These are phyloP conservation scores for Azorinus chamasolen DNA, from an alignment of 2,888 invertebrate genomes.

Conservation along the genomic window DNA sequence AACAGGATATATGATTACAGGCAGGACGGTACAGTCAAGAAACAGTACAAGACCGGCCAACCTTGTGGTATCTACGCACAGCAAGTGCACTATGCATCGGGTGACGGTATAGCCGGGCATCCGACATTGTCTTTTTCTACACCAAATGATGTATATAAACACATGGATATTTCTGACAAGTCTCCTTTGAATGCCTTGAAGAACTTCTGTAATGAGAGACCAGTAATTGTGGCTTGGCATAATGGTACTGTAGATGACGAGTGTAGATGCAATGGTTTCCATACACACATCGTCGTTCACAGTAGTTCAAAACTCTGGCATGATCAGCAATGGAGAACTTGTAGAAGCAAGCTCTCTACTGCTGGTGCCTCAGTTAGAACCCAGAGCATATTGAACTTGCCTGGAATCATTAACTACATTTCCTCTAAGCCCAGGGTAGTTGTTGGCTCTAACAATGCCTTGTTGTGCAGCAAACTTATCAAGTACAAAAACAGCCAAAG, in stretches of 20 bases:
- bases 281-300: conserved; percentile 9
- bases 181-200: conserved; percentile 9
- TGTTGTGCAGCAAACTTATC: neutral
- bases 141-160: conserved; percentile 1
- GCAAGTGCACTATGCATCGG: too few species aligned
- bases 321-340: neutral
- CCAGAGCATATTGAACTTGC: neutral
- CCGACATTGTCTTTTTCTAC: neutral
- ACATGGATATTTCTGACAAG: neutral
- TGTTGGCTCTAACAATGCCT: conserved; percentile 12
- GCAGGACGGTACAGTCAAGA: too few species aligned
- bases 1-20: too few species aligned
- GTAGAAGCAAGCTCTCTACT: neutral
- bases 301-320: neutral
- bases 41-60: too few species aligned
- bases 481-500: too few species aligned
- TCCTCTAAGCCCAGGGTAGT: conserved; percentile 4
- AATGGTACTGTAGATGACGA: conserved; percentile 10
- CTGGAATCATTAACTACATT: neutral
- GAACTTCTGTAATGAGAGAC: conserved; percentile 1
- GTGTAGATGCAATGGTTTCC: conserved; percentile 19
- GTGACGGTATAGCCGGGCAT: too few species aligned
- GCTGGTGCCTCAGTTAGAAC: neutral
- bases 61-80: too few species aligned
- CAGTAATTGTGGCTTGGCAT: neutral